Evolutionary conservation across 2,888 invertebrate genomes (phyloP).

Genomic region (Hartigia nigra): DNA sequence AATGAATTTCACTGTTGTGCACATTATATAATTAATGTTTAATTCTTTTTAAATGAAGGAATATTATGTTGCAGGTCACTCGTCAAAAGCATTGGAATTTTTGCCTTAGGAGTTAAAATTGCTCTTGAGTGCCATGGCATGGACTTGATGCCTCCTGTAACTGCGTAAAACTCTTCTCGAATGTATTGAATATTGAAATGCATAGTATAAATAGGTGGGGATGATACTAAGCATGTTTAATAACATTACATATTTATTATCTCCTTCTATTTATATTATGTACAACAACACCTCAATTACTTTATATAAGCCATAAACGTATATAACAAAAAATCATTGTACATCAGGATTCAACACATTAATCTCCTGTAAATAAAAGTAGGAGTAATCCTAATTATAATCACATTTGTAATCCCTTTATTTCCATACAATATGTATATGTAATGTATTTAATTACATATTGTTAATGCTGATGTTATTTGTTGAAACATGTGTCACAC

Average conservation of each 20-base stretch:
- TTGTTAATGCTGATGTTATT: neutral
- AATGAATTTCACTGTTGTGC: neutral
- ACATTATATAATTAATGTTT: conserved; percentile 31
- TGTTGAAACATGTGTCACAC: neutral
- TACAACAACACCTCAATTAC: neutral
- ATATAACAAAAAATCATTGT: neutral
- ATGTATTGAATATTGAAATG: neutral
- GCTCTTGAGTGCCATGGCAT: conserved; percentile 83
- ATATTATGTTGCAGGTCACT: conserved; percentile 74
- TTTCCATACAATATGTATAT: neutral
- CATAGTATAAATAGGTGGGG: neutral
- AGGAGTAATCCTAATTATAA: neutral
- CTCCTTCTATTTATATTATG: neutral
- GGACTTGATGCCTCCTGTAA: conserved; percentile 76
- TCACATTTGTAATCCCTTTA: neutral
- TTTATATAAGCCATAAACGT: neutral
- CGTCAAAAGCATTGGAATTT: conserved; percentile 83
- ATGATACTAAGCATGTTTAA: neutral
- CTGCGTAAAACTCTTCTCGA: conserved; percentile 21
- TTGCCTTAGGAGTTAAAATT: conserved; percentile 80
- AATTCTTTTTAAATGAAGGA: conserved; percentile 17
- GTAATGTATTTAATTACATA: neutral
- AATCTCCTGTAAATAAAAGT: neutral
- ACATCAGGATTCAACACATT: neutral
- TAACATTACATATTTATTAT: neutral